Percentiles rank a stretch among this genome's conserved stretches.
Evolutionary conservation across 1,140 invertebrate genomes (phyloP).

Genomic region (Aplysia californica): DNA sequence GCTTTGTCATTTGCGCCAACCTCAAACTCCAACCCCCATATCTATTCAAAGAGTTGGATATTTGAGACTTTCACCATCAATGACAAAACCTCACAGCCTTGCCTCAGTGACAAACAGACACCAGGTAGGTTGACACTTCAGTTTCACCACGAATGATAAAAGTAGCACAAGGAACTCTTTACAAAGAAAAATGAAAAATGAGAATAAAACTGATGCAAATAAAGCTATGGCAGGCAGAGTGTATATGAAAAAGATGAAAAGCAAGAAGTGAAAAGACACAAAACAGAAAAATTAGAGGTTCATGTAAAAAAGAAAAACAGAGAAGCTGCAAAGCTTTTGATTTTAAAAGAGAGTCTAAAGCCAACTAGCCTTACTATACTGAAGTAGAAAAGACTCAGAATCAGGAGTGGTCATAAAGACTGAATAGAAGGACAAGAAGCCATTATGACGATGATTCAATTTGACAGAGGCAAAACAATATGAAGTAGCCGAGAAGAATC

Average conservation of each 20-base stretch:
- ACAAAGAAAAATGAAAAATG: background rate
- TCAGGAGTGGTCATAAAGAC: too few relatives aligned
- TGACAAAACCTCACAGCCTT: background rate
- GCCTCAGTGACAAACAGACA: background rate
- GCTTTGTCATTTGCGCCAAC: constrained; percentile 14
- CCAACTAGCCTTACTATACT: too few relatives aligned
- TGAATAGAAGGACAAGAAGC: too few relatives aligned
- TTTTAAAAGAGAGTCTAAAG: too few relatives aligned
- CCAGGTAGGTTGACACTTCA: background rate
- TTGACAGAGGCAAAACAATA: too few relatives aligned
- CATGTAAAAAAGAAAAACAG: too few relatives aligned
- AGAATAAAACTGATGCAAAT: background rate
- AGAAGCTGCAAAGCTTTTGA: too few relatives aligned
- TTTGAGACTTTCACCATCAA: constrained; percentile 21
- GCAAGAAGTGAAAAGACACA: too few relatives aligned
- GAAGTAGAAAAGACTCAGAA: too few relatives aligned
- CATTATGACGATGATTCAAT: too few relatives aligned
- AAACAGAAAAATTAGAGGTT: too few relatives aligned
- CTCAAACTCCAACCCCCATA: constrained; percentile 25
- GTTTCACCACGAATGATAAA: background rate
- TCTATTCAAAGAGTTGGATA: constrained; percentile 18
- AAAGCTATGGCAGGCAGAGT: background rate
- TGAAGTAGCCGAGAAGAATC: too few relatives aligned
- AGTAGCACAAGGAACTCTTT: background rate
- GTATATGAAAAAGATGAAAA: background rate